phyloP scores from a whole-genome alignment of 2,113 vertebrate genomes.

The Lathamus discolor region DNA sequence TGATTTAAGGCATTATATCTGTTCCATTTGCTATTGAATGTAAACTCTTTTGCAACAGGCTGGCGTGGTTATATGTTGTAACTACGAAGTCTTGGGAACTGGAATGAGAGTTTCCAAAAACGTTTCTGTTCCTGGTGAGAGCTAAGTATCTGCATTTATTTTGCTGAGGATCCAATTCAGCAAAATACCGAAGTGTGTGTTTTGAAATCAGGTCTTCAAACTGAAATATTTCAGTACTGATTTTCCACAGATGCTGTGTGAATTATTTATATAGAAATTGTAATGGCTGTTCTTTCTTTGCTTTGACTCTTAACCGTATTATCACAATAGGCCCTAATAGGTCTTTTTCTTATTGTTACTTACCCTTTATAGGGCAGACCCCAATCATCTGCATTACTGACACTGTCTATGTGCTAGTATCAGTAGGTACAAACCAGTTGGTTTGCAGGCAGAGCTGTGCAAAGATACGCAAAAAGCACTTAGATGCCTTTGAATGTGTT shows the following conservation, averaged over 20 bases:
- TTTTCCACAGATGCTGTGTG: background rate
- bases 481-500: background rate
- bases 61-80: background rate
- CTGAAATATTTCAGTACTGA: background rate
- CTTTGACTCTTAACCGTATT: background rate
- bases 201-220: background rate
- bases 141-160: background rate
- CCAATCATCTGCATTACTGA: background rate
- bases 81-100: background rate
- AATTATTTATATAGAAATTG: background rate
- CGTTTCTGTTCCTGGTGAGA: background rate
- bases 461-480: background rate
- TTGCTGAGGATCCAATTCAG: background rate
- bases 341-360: background rate
- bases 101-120: background rate
- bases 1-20: fast-evolving
- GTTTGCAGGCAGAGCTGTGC: background rate
- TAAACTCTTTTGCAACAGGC: background rate
- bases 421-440: background rate
- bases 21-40: background rate
- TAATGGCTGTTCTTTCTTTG: background rate
- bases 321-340: background rate
- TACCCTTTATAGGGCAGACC: background rate
- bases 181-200: background rate
- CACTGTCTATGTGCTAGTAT: background rate